Base-by-base conservation (phyloP, 1,140 invertebrate species). In the Elymnias hypermnestra region DNA sequence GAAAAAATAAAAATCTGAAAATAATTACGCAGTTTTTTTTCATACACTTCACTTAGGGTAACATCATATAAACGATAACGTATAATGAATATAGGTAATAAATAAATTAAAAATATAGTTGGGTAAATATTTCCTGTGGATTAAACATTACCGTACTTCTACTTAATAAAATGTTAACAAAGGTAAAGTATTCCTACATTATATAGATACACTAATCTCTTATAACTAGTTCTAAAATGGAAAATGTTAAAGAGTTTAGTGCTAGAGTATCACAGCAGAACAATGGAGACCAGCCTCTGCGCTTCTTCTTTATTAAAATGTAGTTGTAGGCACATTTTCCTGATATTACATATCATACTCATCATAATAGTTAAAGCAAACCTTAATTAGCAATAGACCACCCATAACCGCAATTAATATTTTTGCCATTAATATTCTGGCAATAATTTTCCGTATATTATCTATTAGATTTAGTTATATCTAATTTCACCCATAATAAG, bases 1-100 rank as follows among this genome's bases (percentile, higher is more conserved):
- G 72, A 77, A 81, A 84, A 85, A 85, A 83, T 85, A 82, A 85
- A 82, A 85, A 85, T 81, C 79, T 83, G 75, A 82, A 83, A 85
- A 82, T 82, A 83, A 84, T 64, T 85, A 83, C 65, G 73, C 66
- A 83, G 77, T 56, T 79, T 85, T 81, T 82, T 85, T 83, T 82
- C 72, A 81, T 66, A 82, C 63, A 78, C 72, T 75, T 83, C 74
- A 68, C 69, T 81, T 77, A 79, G 56, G 66, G 63, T 66, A 64
- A 67, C 68, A 70, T 55, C 53, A 73, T 72, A 73, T 72, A 79
- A 83, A 78, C 52, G 64, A 65, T 73, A 75, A 73, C 60, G 58
- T 63, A 69, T 69, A 68, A 72, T 60, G 63, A 63, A 72, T 68
- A 68, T 67, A 75, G 65, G 61, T 68, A 79, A 82, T 65, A 81